Evolutionary conservation across 1,140 invertebrate genomes (phyloP).

Genomic region (Idris sp.): DNA sequence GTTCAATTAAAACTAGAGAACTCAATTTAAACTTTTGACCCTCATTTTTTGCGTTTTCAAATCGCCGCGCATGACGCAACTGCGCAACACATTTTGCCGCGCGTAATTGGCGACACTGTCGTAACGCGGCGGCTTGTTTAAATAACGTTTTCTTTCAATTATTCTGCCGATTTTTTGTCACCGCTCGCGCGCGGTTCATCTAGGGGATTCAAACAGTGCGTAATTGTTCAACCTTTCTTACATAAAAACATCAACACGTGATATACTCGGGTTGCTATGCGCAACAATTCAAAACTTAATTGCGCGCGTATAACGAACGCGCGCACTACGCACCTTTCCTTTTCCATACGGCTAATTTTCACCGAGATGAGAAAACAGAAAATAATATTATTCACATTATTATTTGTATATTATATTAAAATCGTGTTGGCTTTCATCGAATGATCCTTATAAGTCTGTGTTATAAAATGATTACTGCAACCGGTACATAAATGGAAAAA

Average conservation of each 20-base stretch:
- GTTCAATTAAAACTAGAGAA: too few species aligned
- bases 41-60: not conserved
- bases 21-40: slow-evolving; percentile 13
- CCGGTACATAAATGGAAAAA: too few species aligned
- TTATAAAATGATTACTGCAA: too few species aligned
- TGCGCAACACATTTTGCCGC: slow-evolving; percentile 28
- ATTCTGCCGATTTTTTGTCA: slow-evolving; percentile 38
- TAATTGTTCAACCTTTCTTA: slow-evolving; percentile 52
- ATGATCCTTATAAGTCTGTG: too few species aligned
- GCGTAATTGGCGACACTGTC: slow-evolving; percentile 56
- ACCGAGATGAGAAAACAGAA: slow-evolving; percentile 50
- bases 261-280: slow-evolving; percentile 44
- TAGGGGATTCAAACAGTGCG: slow-evolving; percentile 46
- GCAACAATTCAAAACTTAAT: slow-evolving; percentile 56
- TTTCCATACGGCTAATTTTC: slow-evolving; percentile 56
- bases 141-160: slow-evolving; percentile 56
- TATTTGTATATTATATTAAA: too few species aligned
- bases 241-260: slow-evolving; percentile 59
- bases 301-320: slow-evolving; percentile 47
- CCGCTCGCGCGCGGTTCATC: slow-evolving; percentile 35
- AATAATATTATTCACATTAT: slow-evolving; percentile 19
- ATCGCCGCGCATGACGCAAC: slow-evolving; percentile 34
- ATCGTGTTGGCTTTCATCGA: too few species aligned
- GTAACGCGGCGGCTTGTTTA: slow-evolving; percentile 48
- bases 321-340: slow-evolving; percentile 59